phyloP scores from a whole-genome alignment of 2,797 vertebrate species.

The Hemibagrus guttatus region DNA sequence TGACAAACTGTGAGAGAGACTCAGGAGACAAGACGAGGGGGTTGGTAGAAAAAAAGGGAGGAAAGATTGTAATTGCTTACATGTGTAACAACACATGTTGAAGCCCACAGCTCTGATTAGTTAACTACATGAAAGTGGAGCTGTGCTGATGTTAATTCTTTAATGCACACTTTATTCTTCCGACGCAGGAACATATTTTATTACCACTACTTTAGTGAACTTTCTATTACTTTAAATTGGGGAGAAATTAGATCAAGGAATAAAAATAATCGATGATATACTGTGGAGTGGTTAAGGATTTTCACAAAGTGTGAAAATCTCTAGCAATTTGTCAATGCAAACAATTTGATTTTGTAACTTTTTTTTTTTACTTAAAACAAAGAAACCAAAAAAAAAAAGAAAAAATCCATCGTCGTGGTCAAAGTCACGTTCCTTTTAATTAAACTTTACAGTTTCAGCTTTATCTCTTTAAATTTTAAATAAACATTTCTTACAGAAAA shows the following conservation, averaged over 20 bases:
- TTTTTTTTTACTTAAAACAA: neutral
- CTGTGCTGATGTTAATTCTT: constrained; percentile 27
- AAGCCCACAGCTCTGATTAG: constrained; percentile 34
- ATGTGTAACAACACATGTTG: constrained; percentile 38
- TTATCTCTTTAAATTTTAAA: neutral
- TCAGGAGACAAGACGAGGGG: neutral
- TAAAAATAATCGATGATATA: neutral
- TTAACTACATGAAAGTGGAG: constrained; percentile 41
- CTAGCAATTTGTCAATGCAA: neutral
- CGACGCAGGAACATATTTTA: constrained; percentile 14
- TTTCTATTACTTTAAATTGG: constrained; percentile 21
- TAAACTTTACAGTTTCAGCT: neutral
- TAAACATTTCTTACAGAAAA: neutral
- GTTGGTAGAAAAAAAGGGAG: neutral
- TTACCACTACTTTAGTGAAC: constrained; percentile 30
- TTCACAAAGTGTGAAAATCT: neutral
- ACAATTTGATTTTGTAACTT: neutral
- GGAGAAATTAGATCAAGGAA: neutral
- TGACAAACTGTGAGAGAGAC: neutral
- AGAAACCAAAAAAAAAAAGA: no score
- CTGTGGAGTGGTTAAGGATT: neutral
- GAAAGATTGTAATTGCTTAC: constrained; percentile 24
- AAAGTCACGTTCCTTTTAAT: no score
- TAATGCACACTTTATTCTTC: constrained; percentile 34
- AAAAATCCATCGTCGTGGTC: no score